A percentile compares a stretch with the other conserved stretches of the same genome.
These are phyloP conservation scores for Therioaphis trifolii DNA, from an alignment of 2,888 invertebrate genomes.

Conservation along the genomic window DNA sequence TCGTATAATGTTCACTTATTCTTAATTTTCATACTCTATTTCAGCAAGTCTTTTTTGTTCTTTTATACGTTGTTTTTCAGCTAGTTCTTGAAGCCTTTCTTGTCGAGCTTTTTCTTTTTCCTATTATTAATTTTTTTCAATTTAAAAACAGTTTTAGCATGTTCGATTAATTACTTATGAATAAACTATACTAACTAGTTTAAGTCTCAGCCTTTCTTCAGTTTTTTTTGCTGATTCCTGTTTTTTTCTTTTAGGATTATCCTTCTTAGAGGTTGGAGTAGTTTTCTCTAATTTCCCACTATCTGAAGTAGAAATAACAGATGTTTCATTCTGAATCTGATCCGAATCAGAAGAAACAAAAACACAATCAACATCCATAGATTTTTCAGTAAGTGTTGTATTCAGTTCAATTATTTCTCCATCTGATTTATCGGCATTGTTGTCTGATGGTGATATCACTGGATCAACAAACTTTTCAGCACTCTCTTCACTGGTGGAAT, in stretches of 20 bases:
- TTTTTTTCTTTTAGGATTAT: slow-evolving; percentile 20
- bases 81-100: slow-evolving; percentile 64
- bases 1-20: neutral
- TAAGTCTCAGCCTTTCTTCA: slow-evolving; percentile 49
- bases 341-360: slow-evolving; percentile 20
- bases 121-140: neutral
- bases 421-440: neutral
- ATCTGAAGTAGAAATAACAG: slow-evolving; percentile 31
- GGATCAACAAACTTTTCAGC: neutral
- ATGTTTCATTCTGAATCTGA: neutral
- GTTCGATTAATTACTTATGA: neutral
- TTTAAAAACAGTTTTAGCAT: neutral
- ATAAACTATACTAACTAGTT: slow-evolving; percentile 40
- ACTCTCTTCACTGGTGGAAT: neutral
- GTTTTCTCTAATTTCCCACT: neutral
- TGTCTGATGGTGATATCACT: neutral
- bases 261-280: slow-evolving; percentile 24
- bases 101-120: slow-evolving; percentile 64
- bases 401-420: neutral
- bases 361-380: neutral
- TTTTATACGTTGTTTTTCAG: slow-evolving; percentile 63
- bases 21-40: slow-evolving; percentile 63
- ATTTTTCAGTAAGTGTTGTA: slow-evolving; percentile 5
- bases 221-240: slow-evolving; percentile 57
- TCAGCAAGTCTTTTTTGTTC: slow-evolving; percentile 64